phyloP scores from a whole-genome alignment of 2,888 invertebrate genomes.

The Lithodes maja region DNA sequence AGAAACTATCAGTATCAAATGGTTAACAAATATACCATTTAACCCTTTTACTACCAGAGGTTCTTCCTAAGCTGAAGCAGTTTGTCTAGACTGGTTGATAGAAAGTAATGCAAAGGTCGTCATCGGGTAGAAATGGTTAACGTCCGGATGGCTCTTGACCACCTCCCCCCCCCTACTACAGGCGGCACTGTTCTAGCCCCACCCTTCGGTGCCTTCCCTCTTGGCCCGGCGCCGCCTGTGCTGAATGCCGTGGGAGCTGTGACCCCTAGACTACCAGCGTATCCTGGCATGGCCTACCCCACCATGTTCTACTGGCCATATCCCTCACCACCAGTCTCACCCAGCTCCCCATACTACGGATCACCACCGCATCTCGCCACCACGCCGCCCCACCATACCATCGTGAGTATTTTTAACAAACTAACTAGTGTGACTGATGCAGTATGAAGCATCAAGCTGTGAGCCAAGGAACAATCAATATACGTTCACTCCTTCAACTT shows the following conservation, averaged over 20 bases:
- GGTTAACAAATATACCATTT: too few species aligned
- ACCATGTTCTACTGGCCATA: conserved; percentile 68
- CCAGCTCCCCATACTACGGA: conserved; percentile 66
- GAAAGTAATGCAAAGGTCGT: too few species aligned
- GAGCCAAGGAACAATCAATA: too few species aligned
- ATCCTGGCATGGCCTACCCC: conserved; percentile 65
- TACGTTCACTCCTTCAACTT: too few species aligned
- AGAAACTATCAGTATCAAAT: too few species aligned
- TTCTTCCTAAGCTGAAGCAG: too few species aligned
- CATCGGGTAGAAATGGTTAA: too few species aligned
- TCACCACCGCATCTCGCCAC: conserved; percentile 65
- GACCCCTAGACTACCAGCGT: conserved; percentile 61
- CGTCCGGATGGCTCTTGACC: conserved; percentile 26
- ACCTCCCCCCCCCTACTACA: conserved; percentile 44
- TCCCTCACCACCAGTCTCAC: conserved; percentile 67
- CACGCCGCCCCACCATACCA: conserved; percentile 66
- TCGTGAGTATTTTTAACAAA: conserved; percentile 54
- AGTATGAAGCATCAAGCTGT: neutral
- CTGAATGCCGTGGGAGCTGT: conserved; percentile 61
- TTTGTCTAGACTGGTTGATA: too few species aligned
- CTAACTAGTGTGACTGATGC: neutral
- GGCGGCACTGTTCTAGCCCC: conserved; percentile 59
- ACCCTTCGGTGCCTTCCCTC: conserved; percentile 60
- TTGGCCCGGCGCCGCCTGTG: conserved; percentile 65
- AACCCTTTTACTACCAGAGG: too few species aligned